Base-by-base conservation (phyloP, 2,113 vertebrate genomes). In the Microcebus tavaratra region DNA sequence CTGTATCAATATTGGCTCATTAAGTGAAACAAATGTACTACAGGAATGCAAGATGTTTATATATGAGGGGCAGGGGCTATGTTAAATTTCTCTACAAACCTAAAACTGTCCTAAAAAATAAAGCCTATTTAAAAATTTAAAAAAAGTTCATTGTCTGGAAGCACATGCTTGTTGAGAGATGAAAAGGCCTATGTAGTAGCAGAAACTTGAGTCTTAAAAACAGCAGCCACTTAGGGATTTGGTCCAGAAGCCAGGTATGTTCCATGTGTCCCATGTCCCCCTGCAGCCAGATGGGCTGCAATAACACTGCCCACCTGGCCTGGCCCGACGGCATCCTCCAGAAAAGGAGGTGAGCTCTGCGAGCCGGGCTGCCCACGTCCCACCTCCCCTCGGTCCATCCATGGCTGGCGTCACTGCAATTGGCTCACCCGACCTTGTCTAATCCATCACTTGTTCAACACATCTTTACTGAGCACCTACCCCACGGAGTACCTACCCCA, bases 391-490 rank as follows among this genome's bases (percentile, higher is more conserved):
- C 13, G 15, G 27, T 48, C 90, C 48, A 11, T 0, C 63, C 3
- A 1, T 0, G 12, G 14, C 63, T 9, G 21, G 48, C 10, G 23
- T 29, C 42, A 6, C 8, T 50, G 8, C 45, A 34, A 0, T 13
- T 29, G 7, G 34, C 45, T 12, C 1, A 0, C 14, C 8, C 5
- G 1, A 48, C 21, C 59, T 8, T 57, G 18, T 17, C 36, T 6
- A 55, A 23, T n/a, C 34, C 34, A 5, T 36, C 61, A 67, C 23
- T 20, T 15, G 50, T 6, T n/a, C 39, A 6, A 2, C 5, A 20
- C 25, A 42, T 13, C 23, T 34, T 9, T 70, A 6, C 42, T 17
- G 48, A 45, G 57, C 2, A 0, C 36, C 13, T 31, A 15, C 50
- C 48, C n/a, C n/a, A n/a, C n/a, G n/a, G n/a, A n/a, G n/a, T n/a